Conservation (phyloP, 1,140 invertebrate species). For the Cherax destructor region DNA sequence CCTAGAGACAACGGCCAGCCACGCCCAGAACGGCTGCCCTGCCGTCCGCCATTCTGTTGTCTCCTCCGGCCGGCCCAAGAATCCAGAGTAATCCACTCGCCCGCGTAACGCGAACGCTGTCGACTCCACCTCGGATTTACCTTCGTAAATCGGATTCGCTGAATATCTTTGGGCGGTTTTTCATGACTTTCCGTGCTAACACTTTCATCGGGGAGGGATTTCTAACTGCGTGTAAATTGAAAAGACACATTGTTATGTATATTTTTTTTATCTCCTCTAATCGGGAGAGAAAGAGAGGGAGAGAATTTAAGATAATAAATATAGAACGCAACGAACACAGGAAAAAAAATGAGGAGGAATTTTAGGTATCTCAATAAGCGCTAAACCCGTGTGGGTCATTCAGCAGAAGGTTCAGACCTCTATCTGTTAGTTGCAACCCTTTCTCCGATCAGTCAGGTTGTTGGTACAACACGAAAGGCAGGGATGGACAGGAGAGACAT, state of each 20-base stretch:
- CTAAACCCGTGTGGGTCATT: no score
- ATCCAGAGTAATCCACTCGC: slow-evolving; percentile 16
- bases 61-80: background rate
- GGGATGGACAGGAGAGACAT: no score
- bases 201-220: slow-evolving; percentile 18
- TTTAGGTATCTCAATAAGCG: no score
- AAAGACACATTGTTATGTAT: background rate
- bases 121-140: slow-evolving; percentile 6
- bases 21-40: background rate
- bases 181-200: slow-evolving; percentile 13
- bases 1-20: slow-evolving; percentile 16
- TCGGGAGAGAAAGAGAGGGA: background rate
- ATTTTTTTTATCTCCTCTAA: background rate
- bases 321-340: background rate
- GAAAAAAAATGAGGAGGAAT: no score
- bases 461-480: no score
- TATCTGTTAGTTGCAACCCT: no score
- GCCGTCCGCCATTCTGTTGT: slow-evolving; percentile 28
- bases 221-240: background rate
- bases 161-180: slow-evolving; percentile 32
- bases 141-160: slow-evolving; percentile 28
- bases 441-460: no score
- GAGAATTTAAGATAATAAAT: background rate
- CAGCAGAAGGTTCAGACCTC: no score
- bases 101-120: slow-evolving; percentile 3